These are phyloP conservation scores for Coendou prehensilis DNA, from an alignment of 2,797 vertebrate genomes.

Conservation along the genomic window DNA sequence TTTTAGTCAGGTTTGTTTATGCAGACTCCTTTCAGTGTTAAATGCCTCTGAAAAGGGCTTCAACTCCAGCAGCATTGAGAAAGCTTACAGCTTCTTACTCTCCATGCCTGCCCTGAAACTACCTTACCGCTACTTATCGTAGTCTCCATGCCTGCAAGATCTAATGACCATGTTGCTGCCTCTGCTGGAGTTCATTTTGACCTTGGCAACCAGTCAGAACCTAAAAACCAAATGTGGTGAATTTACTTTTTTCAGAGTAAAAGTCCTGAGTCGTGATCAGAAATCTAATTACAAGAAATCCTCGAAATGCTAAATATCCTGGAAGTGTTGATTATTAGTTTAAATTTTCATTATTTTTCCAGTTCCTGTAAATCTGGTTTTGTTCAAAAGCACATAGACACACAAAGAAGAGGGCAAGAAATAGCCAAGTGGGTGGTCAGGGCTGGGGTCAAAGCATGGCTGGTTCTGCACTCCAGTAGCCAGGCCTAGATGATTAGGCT, in stretches of 20 bases:
- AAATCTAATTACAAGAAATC: constrained; percentile 20
- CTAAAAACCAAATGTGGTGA: constrained; percentile 12
- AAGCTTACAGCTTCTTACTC: not conserved
- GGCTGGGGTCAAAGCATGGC: not conserved
- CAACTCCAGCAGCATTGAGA: not conserved
- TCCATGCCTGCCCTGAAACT: not conserved
- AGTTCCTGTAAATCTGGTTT: not conserved
- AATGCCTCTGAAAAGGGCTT: not conserved
- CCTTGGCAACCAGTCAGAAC: not conserved
- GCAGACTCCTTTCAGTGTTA: not conserved
- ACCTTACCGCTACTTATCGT: not conserved
- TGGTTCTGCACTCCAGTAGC: not conserved
- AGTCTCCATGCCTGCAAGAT: not conserved
- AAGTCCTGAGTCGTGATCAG: constrained; percentile 11
- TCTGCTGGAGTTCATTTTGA: not conserved
- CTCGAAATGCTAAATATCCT: not conserved
- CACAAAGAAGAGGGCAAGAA: constrained; percentile 6
- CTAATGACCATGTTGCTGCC: not conserved
- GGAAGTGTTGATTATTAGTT: constrained; percentile 50
- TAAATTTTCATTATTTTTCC: constrained; percentile 39
- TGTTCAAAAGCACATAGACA: not conserved
- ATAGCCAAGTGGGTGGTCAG: not conserved
- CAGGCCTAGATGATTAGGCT: constrained; percentile 5
- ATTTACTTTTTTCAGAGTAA: not conserved
- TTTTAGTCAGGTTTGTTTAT: not conserved